Evolutionary conservation across 2,888 invertebrate genomes (phyloP), one percentile per base, ranked within the genome.

Genomic region (Nowickia ferox): DNA sequence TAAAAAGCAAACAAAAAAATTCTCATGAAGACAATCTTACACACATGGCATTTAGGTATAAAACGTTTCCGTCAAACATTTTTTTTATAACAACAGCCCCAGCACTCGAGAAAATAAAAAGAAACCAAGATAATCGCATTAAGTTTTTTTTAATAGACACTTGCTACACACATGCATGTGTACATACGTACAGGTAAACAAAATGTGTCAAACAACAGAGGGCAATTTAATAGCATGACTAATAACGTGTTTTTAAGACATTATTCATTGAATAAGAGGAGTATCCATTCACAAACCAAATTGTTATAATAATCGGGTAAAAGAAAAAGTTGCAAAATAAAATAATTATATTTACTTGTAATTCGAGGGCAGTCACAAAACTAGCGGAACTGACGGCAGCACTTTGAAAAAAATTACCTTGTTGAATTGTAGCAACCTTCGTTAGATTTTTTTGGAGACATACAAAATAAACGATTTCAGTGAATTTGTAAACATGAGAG

Each of bases 21-120:
- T 59, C 42, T 59, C 59, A 68, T 51, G 51, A 74, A 74, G 15
- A 30, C 51, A 66, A 59, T 59, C 17, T 74, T 30, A 65, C 57
- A 48, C 74, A 74, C 72, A 74, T 80, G 72, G 72, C 48, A 17
- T 46, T 63, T 53, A 9, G 38, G 44, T 75, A 40, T 44, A 59
- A 42, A 51, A 81, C 19, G 19, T 72, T 79, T 79, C 79, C 79
- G 74, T 38, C 74, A 69, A 82, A 72, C 72, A 46, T 42, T 17
- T 42, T 68, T 19, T 51, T 30, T 61, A 10, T 51, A 38, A 11
- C n/a, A n/a, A 46, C 68, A 59, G 6, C 44, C 22, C 22, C 30
- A 30, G 30, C 6, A 30, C 30, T 30, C 30, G 30, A 30, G 30
- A 57, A 57, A 46, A 3, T 8, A 63, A 61, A 17, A 51, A 78